These are phyloP conservation scores for Neoascia interrupta DNA, from an alignment of 2,888 invertebrate species.

Conservation along the genomic window DNA sequence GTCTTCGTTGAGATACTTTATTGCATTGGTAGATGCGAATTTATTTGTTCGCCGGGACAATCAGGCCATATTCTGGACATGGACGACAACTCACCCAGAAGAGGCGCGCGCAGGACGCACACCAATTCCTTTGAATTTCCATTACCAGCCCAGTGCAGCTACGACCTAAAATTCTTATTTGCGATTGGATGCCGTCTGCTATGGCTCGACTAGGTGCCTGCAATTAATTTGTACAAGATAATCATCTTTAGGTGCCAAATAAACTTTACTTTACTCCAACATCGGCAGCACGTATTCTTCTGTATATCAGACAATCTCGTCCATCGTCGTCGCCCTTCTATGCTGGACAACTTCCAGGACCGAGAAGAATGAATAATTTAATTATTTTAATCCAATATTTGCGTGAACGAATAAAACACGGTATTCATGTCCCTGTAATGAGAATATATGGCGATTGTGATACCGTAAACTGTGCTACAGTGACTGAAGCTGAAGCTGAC, in stretches of 20 bases:
- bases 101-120: too few species aligned
- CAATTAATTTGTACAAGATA: slow-evolving; percentile 80
- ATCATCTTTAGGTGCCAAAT: slow-evolving; percentile 79
- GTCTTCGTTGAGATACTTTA: slow-evolving; percentile 59
- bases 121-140: slow-evolving; percentile 44
- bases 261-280: slow-evolving; percentile 74
- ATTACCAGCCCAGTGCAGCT: slow-evolving; percentile 15
- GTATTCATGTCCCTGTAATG: slow-evolving; percentile 74
- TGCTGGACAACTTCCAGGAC: neutral
- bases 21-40: slow-evolving; percentile 36
- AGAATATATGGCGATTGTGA: slow-evolving; percentile 79
- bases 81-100: too few species aligned
- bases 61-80: slow-evolving; percentile 10
- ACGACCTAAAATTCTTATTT: too few species aligned
- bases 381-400: slow-evolving; percentile 71
- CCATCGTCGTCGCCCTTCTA: slow-evolving; percentile 1
- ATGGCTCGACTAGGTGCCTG: too few species aligned
- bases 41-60: slow-evolving; percentile 37
- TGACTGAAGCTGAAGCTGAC: slow-evolving; percentile 47
- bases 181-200: too few species aligned
- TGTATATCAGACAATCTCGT: too few species aligned
- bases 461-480: slow-evolving; percentile 78
- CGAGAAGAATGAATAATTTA: slow-evolving; percentile 67
- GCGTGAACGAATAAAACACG: slow-evolving; percentile 72
- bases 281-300: too few species aligned